Base-by-base conservation (phyloP, 2,888 invertebrate genomes). In the Drosophila neonasuta region DNA sequence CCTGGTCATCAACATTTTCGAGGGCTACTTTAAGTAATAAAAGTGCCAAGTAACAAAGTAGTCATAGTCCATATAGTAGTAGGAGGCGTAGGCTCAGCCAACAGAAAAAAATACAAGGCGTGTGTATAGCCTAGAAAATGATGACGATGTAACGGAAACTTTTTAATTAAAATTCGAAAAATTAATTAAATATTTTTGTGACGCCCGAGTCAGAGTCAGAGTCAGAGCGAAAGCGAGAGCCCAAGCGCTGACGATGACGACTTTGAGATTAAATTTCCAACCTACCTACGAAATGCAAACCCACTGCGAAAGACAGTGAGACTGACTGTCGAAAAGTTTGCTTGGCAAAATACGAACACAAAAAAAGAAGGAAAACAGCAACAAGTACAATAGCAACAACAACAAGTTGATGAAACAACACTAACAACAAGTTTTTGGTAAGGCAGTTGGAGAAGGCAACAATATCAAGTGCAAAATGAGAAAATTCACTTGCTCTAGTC, bases 121-220 rank as follows among this genome's bases (percentile, higher is more conserved):
- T 34, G 34, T 34, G 11, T 42, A 39, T 20, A 59, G 77, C 69
- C 66, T 75, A 74, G 74, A 58, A 74, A 74, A 75, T 61, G 74
- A 74, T 69, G 78, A 69, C 70, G 77, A 70, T 75, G 87, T 76
- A 82, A 82, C 72, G 79, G 71, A 80, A 84, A 84, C 86, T 84
- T 84, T 83, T 84, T 84, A 84, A 84, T 84, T 84, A 84, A 84
- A 84, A 84, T 84, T 87, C 83, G 83, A 87, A 86, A 84, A 84
- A 84, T 84, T 84, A 84, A 84, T 84, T 87, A 84, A 84, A 84
- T 84, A 84, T 87, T 84, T 84, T 83, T 87, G 79, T 87, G 87
- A 81, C 86, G 83, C 77, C 57, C 69, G 58, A 74, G 80, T 56
- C 45, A 62, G 56, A 74, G 80, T 60, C 48, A 62, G 56, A 55